Conservation (phyloP, 2,888 invertebrate species). For the Mamestra brassicae region DNA sequence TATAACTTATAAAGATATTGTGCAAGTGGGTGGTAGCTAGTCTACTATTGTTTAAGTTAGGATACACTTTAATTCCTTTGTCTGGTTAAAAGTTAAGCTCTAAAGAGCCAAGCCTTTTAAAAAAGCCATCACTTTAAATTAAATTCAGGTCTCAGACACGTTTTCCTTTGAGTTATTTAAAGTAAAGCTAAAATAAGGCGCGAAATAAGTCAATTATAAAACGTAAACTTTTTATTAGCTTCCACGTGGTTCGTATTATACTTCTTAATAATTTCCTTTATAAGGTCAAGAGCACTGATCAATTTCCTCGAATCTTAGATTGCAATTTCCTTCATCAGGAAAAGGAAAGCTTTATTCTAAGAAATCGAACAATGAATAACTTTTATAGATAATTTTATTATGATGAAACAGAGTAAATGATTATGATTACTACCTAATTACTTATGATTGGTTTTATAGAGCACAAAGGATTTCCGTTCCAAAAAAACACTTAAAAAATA, state of each 20-base stretch:
- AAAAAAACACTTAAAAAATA: conserved; percentile 7
- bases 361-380: conserved; percentile 17
- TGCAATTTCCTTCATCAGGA: conserved; percentile 37
- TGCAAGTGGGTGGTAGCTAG: background rate
- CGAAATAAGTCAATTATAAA: background rate
- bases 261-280: background rate
- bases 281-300: conserved; percentile 21
- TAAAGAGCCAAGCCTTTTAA: background rate
- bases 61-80: background rate
- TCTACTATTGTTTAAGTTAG: too few relatives aligned
- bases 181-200: background rate
- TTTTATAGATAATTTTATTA: conserved; percentile 12
- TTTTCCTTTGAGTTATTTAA: background rate
- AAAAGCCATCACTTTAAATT: background rate
- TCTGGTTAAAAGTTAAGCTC: background rate
- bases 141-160: background rate
- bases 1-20: too few relatives aligned
- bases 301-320: conserved; percentile 45
- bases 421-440: background rate
- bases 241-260: background rate
- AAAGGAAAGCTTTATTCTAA: conserved; percentile 6
- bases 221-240: background rate
- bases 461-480: background rate
- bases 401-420: background rate
- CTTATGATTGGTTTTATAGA: background rate